Base-by-base conservation (phyloP, 2,797 vertebrate species). In the Enteromius fasciolatus region DNA sequence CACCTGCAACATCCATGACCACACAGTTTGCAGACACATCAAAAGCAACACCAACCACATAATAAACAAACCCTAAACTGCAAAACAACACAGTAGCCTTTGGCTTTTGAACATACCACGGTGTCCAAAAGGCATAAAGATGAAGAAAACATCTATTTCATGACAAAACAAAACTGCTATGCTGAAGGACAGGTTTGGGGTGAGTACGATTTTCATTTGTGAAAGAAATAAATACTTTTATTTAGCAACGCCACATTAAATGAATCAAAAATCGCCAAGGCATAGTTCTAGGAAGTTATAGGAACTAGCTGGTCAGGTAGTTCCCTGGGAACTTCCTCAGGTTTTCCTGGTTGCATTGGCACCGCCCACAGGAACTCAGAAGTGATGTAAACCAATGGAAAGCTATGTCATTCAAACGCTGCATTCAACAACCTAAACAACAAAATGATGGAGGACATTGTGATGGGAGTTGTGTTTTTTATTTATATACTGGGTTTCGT, bases 1-100 rank as follows among this genome's bases (percentile, higher is more conserved):
- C 84, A 88, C 84, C 86, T 84, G 83, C 76, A 86, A 66, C 72
- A 83, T 81, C 81, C 82, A 78, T 83, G 84, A 85, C 76, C 86
- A 83, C 84, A 88, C 63, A 84, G 82, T 86, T 80, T 84, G 85
- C 77, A 63, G 86, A 87, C 68, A 82, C 67, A 81, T 86, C 85
- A 81, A 82, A 80, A 75, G 63, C 82, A 61, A 82, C 73, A 76
- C 76, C 69, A 81, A 85, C 83, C 85, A 48, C 86, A 50, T 50
- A 80, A 84, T 76, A 85, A 86, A 87, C 88, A 86, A 86, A 83
- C 82, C 78, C 82, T 69, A 75, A 76, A 66, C 39, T 67, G 48
- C 48, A 75, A 76, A 80, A 79, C 76, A 84, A 76, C 76, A 83
- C 85, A 41, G 85, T 48, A 85, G 75, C 68, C 31, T 59, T 25